A percentile compares a stretch with the other conserved stretches of the same genome.
These are phyloP conservation scores for Pygoscelis antarcticus DNA, from an alignment of 2,113 vertebrate genomes.

Conservation along the genomic window DNA sequence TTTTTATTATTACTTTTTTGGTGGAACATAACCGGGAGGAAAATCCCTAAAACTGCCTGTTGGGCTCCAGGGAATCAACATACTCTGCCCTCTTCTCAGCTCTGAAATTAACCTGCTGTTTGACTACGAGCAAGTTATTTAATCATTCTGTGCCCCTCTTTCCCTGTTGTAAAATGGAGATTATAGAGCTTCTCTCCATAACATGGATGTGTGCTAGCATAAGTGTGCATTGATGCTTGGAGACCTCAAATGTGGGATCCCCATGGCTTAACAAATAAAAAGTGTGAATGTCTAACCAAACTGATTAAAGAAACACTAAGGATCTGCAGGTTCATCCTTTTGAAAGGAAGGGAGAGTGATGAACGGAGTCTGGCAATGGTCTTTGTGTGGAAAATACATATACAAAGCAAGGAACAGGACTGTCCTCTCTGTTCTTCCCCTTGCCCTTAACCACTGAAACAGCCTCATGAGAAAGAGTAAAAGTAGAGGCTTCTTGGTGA, in stretches of 20 bases:
- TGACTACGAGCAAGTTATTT: background rate
- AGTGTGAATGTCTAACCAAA: fast-evolving
- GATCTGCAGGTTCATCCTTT: background rate
- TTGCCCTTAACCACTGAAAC: background rate
- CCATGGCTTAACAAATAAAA: background rate
- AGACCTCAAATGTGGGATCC: background rate
- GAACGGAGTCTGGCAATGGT: background rate
- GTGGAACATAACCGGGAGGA: background rate
- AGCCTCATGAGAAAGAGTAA: background rate
- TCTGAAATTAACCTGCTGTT: background rate
- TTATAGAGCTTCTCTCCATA: background rate
- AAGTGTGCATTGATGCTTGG: background rate
- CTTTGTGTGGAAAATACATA: background rate
- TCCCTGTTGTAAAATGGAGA: background rate
- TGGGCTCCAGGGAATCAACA: background rate
- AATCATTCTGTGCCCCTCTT: background rate
- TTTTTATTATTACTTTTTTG: background rate
- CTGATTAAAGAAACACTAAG: background rate
- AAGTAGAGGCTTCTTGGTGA: background rate
- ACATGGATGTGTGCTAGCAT: background rate
- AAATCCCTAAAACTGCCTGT: background rate
- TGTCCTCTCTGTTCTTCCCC: background rate
- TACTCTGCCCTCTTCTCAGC: background rate
- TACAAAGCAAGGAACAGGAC: background rate
- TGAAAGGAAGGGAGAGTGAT: background rate